phyloP scores from a whole-genome alignment of 2,888 invertebrate species.

The Aleiodes alternator region DNA sequence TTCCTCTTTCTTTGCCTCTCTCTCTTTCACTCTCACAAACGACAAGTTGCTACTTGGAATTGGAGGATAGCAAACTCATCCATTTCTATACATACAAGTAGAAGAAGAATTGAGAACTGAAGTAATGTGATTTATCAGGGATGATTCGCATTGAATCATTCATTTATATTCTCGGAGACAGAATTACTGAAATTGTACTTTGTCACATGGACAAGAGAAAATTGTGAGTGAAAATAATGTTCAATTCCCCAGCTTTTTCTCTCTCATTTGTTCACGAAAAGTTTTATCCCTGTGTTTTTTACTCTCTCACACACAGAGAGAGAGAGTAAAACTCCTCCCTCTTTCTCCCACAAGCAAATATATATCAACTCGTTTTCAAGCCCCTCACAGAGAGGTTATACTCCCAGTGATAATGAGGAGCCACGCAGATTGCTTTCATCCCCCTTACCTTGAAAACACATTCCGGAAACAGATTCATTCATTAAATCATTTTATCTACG shows the following conservation, averaged over 20 bases:
- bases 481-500: slow-evolving; percentile 19
- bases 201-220: neutral
- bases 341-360: slow-evolving; percentile 9
- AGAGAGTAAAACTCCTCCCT: neutral
- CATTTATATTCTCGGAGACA: neutral
- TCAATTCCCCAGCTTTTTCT: slow-evolving; percentile 24
- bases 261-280: slow-evolving; percentile 27
- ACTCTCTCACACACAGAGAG: neutral
- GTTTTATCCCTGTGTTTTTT: slow-evolving; percentile 7
- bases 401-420: slow-evolving; percentile 41
- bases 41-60: no score
- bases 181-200: slow-evolving; percentile 3
- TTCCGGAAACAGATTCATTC: slow-evolving; percentile 34
- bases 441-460: slow-evolving; percentile 21
- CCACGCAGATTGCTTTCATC: slow-evolving; percentile 44
- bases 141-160: neutral
- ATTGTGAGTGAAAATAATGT: slow-evolving; percentile 2
- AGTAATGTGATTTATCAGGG: slow-evolving; percentile 10
- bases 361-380: slow-evolving; percentile 24
- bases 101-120: neutral
- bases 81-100: neutral
- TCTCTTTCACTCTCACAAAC: no score
- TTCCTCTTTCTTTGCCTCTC: no score
- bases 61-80: no score
- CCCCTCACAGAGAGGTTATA: slow-evolving; percentile 10